A percentile compares a stretch with the other conserved stretches of the same genome.
Conservation (phyloP, 2,113 vertebrate species). For the Coregonus clupeaformis region DNA sequence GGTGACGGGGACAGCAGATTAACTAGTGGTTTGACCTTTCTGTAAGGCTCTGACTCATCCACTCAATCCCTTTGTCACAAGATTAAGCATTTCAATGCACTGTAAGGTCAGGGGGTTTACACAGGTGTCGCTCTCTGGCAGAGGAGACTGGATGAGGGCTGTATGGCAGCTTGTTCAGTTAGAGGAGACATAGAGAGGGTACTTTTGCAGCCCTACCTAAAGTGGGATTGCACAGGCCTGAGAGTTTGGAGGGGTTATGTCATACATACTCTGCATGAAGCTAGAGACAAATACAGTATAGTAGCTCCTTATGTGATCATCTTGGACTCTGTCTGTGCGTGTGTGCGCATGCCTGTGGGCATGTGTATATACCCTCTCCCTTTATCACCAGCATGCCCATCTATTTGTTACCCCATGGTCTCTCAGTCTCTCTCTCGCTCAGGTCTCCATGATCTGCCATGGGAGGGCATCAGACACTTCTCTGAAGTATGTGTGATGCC, state of each 20-base stretch:
- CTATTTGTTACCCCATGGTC: background rate
- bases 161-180: no score
- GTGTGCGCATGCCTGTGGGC: background rate
- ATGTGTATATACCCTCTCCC: background rate
- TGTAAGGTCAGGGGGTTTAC: conserved; percentile 36
- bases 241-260: no score
- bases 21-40: conserved; percentile 62
- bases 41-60: conserved; percentile 38
- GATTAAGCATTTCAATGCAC: conserved; percentile 55
- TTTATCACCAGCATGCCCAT: background rate
- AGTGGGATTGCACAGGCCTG: no score
- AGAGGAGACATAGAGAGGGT: no score
- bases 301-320: no score
- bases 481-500: no score
- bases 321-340: background rate
- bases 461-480: background rate
- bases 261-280: no score
- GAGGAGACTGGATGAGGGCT: no score
- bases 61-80: conserved; percentile 49
- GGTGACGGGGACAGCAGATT: conserved; percentile 28
- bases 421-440: background rate
- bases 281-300: no score
- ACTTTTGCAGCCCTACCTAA: no score
- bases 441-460: background rate
- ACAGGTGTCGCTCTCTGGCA: no score